Percentiles rank a stretch among this genome's conserved stretches.
These are phyloP conservation scores for Terebella lapidaria DNA, from an alignment of 2,888 invertebrate genomes.

Conservation along the genomic window DNA sequence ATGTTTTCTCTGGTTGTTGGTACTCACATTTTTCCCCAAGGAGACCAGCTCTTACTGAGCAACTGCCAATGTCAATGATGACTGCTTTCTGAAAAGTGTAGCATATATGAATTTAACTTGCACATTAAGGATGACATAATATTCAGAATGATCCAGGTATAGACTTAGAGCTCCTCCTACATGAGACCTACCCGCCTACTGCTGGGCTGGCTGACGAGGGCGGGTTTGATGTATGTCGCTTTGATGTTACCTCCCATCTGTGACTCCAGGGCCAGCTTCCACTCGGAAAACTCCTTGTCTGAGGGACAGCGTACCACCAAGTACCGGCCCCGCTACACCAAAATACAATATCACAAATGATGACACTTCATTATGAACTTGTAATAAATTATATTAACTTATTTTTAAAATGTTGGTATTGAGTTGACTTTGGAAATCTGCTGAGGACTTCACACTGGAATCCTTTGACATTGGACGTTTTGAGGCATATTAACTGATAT, in stretches of 20 bases:
- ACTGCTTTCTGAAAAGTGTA: constrained; percentile 53
- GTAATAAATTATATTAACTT: too few relatives aligned
- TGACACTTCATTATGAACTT: too few relatives aligned
- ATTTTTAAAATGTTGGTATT: too few relatives aligned
- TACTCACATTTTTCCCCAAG: constrained; percentile 55
- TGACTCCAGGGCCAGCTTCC: constrained; percentile 57
- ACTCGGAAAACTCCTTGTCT: constrained; percentile 54
- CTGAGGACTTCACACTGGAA: too few relatives aligned
- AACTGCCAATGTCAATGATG: constrained; percentile 60
- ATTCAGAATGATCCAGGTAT: background rate
- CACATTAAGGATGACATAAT: background rate
- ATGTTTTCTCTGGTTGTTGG: too few relatives aligned
- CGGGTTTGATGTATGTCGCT: constrained; percentile 57
- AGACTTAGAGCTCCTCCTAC: too few relatives aligned
- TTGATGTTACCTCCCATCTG: constrained; percentile 55
- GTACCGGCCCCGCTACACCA: constrained; percentile 57
- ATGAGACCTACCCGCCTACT: too few relatives aligned
- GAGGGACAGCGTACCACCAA: constrained; percentile 55
- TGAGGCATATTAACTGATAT: too few relatives aligned
- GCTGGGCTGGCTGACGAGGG: constrained; percentile 25
- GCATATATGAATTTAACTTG: background rate
- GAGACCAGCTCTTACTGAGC: constrained; percentile 59
- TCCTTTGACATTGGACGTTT: too few relatives aligned
- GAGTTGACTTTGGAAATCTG: too few relatives aligned
- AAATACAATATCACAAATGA: too few relatives aligned